These are phyloP conservation scores for Eupithecia vulgata DNA, from an alignment of 2,888 invertebrate genomes.

Conservation along the genomic window DNA sequence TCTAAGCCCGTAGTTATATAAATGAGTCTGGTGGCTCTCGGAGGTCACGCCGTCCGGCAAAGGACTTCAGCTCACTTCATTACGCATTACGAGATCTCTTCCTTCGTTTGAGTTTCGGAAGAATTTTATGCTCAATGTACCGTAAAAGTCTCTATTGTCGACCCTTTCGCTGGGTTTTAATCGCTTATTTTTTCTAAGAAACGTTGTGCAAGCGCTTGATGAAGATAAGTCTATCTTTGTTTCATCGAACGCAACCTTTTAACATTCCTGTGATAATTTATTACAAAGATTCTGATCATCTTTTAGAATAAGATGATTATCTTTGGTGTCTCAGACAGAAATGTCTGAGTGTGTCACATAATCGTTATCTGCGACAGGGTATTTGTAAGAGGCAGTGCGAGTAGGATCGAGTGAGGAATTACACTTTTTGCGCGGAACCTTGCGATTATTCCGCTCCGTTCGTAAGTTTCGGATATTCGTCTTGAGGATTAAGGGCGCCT, in stretches of 20 bases:
- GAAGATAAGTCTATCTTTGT: conserved; percentile 29
- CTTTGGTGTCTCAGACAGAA: conserved; percentile 40
- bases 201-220: conserved; percentile 37
- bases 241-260: conserved; percentile 24
- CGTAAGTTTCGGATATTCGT: conserved; percentile 82
- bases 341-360: conserved; percentile 65
- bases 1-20: conserved; percentile 47
- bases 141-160: conserved; percentile 59
- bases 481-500: conserved; percentile 78
- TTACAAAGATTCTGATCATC: background rate
- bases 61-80: conserved; percentile 62
- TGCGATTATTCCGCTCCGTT: conserved; percentile 75
- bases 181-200: conserved; percentile 48
- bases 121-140: conserved; percentile 63
- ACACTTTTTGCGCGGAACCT: conserved; percentile 75
- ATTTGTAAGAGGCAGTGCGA: conserved; percentile 61
- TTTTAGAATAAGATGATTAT: conserved; percentile 4
- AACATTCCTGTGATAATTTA: conserved; percentile 11
- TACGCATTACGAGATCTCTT: conserved; percentile 61
- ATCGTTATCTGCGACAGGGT: conserved; percentile 55
- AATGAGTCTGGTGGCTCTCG: conserved; percentile 46
- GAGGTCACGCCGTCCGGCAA: conserved; percentile 51
- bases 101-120: conserved; percentile 50
- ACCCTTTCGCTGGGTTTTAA: conserved; percentile 50
- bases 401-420: conserved; percentile 80